These are phyloP conservation scores for Papilio machaon DNA, from an alignment of 1,140 invertebrate genomes.

Conservation along the genomic window DNA sequence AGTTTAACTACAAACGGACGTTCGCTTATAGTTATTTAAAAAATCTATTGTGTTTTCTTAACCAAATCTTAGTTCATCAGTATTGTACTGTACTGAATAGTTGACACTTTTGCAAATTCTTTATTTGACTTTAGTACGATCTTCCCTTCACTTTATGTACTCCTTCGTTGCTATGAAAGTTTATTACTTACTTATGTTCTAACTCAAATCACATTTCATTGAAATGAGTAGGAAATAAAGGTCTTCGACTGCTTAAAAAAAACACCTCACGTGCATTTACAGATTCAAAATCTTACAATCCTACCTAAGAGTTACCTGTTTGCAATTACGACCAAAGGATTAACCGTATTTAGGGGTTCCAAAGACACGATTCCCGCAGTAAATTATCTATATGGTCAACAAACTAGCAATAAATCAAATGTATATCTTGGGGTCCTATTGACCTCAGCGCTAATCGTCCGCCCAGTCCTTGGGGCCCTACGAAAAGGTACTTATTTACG, in stretches of 20 bases:
- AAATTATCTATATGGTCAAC: constrained; percentile 43
- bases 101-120: background rate
- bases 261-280: too few species aligned
- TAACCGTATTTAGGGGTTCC: background rate
- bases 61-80: background rate
- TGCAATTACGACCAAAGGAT: constrained; percentile 14
- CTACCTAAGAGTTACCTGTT: background rate
- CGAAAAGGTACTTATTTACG: constrained; percentile 37
- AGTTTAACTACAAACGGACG: background rate
- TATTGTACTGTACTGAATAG: background rate
- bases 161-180: too few species aligned
- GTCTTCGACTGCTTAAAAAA: background rate
- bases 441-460: constrained; percentile 23
- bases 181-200: too few species aligned
- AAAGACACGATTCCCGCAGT: constrained; percentile 39
- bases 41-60: background rate
- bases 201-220: background rate
- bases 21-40: background rate
- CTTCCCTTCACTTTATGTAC: too few species aligned
- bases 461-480: background rate
- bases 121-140: background rate
- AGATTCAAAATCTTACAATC: background rate
- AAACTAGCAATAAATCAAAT: constrained; percentile 25
- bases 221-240: background rate
- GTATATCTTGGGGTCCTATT: background rate